These are phyloP conservation scores for Cyanocitta stelleri DNA, from an alignment of 2,113 vertebrate species.

Conservation along the genomic window DNA sequence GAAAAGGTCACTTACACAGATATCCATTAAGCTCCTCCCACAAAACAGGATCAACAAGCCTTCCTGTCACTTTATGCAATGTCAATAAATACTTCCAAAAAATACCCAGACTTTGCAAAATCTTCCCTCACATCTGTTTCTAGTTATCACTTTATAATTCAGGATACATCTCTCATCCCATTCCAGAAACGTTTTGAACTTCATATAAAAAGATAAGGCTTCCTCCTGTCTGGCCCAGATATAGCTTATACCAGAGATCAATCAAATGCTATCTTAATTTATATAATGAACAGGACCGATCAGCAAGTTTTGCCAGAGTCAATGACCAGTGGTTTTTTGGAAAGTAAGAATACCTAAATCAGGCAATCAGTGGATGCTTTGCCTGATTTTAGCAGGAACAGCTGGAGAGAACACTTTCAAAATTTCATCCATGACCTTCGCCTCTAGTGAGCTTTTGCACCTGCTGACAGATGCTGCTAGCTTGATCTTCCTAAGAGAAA, in stretches of 20 bases:
- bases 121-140: background rate
- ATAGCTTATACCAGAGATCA: background rate
- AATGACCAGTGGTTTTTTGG: background rate
- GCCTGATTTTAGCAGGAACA: background rate
- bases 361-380: background rate
- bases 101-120: slow-evolving; percentile 1
- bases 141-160: background rate
- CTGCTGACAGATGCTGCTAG: background rate
- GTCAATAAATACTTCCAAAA: slow-evolving; percentile 6
- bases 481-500: background rate
- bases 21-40: background rate
- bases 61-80: background rate
- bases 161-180: background rate
- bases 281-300: background rate
- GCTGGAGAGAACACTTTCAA: background rate
- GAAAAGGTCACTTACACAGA: background rate
- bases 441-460: background rate
- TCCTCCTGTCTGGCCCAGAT: background rate
- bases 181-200: background rate
- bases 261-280: slow-evolving; percentile 21
- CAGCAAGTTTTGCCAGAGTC: background rate
- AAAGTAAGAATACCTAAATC: background rate
- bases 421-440: background rate
- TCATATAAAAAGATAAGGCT: background rate
- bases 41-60: background rate